Conservation (phyloP, 1,140 invertebrate species). For the Ylistrum balloti region DNA sequence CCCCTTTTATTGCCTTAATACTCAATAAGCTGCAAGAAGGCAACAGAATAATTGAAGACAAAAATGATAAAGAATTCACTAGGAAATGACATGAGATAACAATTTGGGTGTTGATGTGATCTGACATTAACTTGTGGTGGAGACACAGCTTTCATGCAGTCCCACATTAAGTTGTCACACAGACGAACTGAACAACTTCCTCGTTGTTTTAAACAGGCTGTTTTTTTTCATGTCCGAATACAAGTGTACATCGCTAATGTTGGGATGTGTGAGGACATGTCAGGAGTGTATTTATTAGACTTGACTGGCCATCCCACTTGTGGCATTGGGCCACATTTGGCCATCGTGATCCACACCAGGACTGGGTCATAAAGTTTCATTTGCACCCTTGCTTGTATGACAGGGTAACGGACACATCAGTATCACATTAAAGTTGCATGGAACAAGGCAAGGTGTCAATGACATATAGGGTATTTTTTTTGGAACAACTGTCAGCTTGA, state of each 20-base stretch:
- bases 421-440: background rate
- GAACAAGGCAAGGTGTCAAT: constrained; percentile 4
- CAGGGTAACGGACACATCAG: constrained; percentile 4
- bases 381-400: background rate
- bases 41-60: background rate
- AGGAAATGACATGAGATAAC: background rate
- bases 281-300: background rate
- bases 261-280: constrained; percentile 26
- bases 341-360: background rate
- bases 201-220: constrained; percentile 9
- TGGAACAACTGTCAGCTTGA: background rate
- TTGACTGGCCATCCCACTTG: constrained; percentile 2
- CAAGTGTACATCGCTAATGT: background rate
- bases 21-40: background rate
- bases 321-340: constrained; percentile 29
- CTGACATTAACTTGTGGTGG: background rate
- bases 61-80: background rate
- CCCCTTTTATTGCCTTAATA: background rate
- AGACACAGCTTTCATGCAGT: background rate
- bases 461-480: constrained; percentile 19
- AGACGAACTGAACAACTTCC: background rate
- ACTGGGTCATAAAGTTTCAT: constrained; percentile 11
- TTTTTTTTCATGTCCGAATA: background rate
- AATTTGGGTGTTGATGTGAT: background rate
- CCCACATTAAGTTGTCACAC: background rate